A percentile compares a stretch with the other conserved stretches of the same genome.
phyloP scores from a whole-genome alignment of 1,140 invertebrate genomes.

The Musca domestica region DNA sequence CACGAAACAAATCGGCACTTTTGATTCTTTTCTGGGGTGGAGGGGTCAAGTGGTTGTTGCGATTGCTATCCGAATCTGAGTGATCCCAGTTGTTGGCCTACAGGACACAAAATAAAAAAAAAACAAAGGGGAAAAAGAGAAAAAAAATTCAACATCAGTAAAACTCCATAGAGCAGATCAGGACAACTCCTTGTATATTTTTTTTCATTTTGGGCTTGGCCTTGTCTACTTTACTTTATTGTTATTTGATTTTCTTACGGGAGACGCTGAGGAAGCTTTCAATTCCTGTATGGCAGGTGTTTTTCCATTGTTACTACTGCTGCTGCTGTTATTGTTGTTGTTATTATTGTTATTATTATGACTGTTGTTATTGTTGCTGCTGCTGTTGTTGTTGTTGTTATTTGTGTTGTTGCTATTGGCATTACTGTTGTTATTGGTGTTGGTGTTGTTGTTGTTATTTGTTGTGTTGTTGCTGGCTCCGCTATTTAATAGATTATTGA shows the following conservation, averaged over 20 bases:
- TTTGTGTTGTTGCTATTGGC: slow-evolving; percentile 7
- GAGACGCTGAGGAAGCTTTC: slow-evolving; percentile 50
- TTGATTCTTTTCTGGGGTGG: slow-evolving; percentile 64
- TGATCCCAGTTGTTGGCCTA: slow-evolving; percentile 46
- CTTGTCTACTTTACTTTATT: slow-evolving; percentile 51
- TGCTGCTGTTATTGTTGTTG: slow-evolving; percentile 24
- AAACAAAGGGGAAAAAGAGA: slow-evolving; percentile 5
- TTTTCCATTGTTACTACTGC: slow-evolving; percentile 21
- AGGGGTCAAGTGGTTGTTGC: slow-evolving; percentile 48
- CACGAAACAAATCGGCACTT: slow-evolving; percentile 62
- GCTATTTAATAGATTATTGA: slow-evolving; percentile 1
- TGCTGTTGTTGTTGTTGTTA: slow-evolving; percentile 1
- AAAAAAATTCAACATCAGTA: background rate
- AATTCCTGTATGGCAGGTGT: slow-evolving; percentile 50
- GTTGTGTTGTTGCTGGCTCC: background rate
- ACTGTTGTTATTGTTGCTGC: slow-evolving; percentile 17
- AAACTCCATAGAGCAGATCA: background rate
- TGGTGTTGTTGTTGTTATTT: slow-evolving; percentile 2
- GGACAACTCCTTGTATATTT: slow-evolving; percentile 3
- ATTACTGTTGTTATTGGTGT: slow-evolving; percentile 13
- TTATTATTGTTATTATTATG: slow-evolving; percentile 26
- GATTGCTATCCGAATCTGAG: slow-evolving; percentile 21
- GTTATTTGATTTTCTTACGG: slow-evolving; percentile 49
- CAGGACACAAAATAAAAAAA: background rate
- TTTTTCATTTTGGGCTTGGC: slow-evolving; percentile 26